Evolutionary conservation across 2,888 invertebrate genomes (phyloP).

Genomic region (Drosophila picticornis): DNA sequence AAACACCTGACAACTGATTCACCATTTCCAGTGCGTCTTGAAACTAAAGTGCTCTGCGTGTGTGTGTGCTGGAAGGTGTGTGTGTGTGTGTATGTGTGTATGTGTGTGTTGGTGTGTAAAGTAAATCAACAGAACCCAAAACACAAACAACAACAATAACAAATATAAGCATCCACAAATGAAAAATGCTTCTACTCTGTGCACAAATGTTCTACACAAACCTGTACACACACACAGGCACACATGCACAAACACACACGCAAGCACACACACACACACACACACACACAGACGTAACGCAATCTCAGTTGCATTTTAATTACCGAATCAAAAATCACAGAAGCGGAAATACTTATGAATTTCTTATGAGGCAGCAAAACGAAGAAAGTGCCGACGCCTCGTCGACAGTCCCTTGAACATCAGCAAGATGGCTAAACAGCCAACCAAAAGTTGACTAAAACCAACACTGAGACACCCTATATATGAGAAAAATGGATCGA

Average conservation of each 20-base stretch:
- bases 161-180: slow-evolving; percentile 49
- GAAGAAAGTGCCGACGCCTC: slow-evolving; percentile 57
- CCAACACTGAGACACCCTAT: slow-evolving; percentile 1
- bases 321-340: slow-evolving; percentile 83
- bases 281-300: slow-evolving; percentile 29
- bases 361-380: slow-evolving; percentile 79
- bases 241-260: slow-evolving; percentile 22
- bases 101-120: slow-evolving; percentile 22
- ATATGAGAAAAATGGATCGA: neutral
- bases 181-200: slow-evolving; percentile 48
- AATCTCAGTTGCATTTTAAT: slow-evolving; percentile 84
- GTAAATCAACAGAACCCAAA: slow-evolving; percentile 59
- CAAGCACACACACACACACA: slow-evolving; percentile 9
- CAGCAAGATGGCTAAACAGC: slow-evolving; percentile 28
- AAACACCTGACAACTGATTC: slow-evolving; percentile 70
- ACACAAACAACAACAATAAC: slow-evolving; percentile 60
- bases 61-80: neutral
- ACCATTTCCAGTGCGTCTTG: slow-evolving; percentile 24
- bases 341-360: slow-evolving; percentile 84
- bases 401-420: slow-evolving; percentile 41
- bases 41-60: slow-evolving; percentile 10
- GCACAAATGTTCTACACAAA: slow-evolving; percentile 41
- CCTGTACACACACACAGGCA: slow-evolving; percentile 21
- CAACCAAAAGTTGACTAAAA: neutral
- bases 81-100: slow-evolving; percentile 19